These are phyloP conservation scores for Hylaeus volcanicus DNA, from an alignment of 1,140 invertebrate species.

Conservation along the genomic window DNA sequence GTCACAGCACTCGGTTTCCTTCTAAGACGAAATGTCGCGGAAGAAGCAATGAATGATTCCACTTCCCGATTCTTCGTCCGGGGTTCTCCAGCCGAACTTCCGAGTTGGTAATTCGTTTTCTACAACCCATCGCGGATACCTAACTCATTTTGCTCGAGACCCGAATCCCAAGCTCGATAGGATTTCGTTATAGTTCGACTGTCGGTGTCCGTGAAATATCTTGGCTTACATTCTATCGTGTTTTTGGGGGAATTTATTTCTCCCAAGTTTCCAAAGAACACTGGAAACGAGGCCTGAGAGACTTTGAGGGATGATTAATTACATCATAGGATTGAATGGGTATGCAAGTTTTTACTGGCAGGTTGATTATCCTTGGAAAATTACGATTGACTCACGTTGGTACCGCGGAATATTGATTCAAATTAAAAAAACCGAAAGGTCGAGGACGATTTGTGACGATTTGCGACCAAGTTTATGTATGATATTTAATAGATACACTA, in stretches of 20 bases:
- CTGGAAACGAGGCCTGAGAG: neutral
- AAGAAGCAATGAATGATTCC: slow-evolving; percentile 21
- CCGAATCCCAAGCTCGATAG: neutral
- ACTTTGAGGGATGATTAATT: too few relatives aligned
- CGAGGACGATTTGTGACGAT: too few relatives aligned
- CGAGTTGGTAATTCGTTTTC: slow-evolving; percentile 41
- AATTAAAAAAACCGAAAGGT: too few relatives aligned
- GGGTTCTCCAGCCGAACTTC: slow-evolving; percentile 18
- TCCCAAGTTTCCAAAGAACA: neutral
- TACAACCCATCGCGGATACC: slow-evolving; percentile 20
- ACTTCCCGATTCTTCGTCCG: slow-evolving; percentile 21
- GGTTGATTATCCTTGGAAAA: too few relatives aligned
- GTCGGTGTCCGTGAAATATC: slow-evolving; percentile 32
- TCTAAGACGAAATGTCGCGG: neutral
- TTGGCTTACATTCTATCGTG: slow-evolving; percentile 12
- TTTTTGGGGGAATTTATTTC: neutral
- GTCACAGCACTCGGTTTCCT: too few relatives aligned
- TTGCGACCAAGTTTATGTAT: too few relatives aligned
- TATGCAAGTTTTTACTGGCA: too few relatives aligned
- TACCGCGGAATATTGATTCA: too few relatives aligned
- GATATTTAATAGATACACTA: too few relatives aligned
- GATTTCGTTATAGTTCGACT: slow-evolving; percentile 17
- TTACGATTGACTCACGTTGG: too few relatives aligned
- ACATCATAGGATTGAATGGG: too few relatives aligned
- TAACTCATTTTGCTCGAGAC: slow-evolving; percentile 39